Conservation (phyloP, 2,113 vertebrate genomes). For the Climacteris rufus region DNA sequence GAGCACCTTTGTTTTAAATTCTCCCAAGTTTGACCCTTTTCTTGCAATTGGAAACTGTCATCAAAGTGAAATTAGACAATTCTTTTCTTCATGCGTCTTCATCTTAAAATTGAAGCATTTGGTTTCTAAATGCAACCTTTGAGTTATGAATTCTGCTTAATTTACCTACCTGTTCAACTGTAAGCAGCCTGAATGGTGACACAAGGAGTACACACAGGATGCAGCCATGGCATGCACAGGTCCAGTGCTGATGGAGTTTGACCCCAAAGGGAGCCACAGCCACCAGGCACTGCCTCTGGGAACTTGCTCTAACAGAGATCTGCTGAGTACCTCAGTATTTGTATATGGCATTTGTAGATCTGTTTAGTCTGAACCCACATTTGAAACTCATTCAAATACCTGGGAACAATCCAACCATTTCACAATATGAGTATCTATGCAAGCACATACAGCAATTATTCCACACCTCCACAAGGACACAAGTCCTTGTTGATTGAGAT, state of each 20-base stretch:
- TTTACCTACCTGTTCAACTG: neutral
- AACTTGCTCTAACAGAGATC: neutral
- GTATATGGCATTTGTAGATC: neutral
- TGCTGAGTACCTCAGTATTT: neutral
- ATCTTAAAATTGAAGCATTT: neutral
- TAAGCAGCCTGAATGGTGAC: neutral
- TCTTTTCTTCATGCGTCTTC: neutral
- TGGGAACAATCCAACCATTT: neutral
- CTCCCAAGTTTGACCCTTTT: neutral
- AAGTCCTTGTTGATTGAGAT: neutral
- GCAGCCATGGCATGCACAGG: neutral
- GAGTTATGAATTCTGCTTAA: neutral
- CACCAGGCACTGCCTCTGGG: neutral
- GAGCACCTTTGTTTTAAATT: neutral
- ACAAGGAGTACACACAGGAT: neutral
- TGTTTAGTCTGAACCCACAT: neutral
- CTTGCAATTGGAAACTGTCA: neutral
- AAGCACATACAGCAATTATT: neutral
- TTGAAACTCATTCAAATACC: neutral
- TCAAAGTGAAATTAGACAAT: neutral
- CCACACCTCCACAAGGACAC: neutral
- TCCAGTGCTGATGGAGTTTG: neutral
- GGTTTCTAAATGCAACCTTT: neutral
- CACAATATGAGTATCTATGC: neutral
- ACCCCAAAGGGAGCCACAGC: rapidly evolving